phyloP scores from a whole-genome alignment of 2,113 vertebrate species.

The Phyllostomus discolor region DNA sequence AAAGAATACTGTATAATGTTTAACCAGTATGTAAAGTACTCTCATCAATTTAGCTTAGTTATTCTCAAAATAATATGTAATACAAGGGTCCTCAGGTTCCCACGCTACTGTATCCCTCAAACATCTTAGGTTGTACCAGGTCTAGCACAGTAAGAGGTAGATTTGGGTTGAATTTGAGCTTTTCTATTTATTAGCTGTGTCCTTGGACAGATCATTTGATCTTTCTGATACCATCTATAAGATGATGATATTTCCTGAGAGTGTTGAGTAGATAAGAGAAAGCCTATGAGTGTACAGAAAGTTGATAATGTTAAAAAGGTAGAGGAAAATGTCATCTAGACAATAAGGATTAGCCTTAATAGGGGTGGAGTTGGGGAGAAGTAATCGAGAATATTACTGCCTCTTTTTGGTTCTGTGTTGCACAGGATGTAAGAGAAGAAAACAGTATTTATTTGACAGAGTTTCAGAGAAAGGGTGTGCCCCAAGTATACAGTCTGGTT shows the following conservation, averaged over 20 bases:
- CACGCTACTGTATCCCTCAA: not conserved
- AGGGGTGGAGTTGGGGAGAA: not conserved
- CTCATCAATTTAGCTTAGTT: not conserved
- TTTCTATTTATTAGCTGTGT: not conserved
- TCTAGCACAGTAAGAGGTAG: not conserved
- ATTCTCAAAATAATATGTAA: not conserved
- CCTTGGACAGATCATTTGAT: not conserved
- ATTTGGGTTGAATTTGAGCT: not conserved
- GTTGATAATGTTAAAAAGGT: not conserved
- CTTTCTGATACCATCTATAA: not conserved
- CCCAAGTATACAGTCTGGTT: not conserved
- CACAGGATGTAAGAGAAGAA: not conserved
- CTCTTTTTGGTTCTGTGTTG: not conserved
- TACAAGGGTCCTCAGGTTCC: not conserved
- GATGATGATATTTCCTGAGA: not conserved
- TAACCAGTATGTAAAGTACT: not conserved
- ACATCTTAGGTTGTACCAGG: not conserved
- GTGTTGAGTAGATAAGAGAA: not conserved
- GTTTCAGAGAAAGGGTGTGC: not conserved
- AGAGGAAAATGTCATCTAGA: not conserved
- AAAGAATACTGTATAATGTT: not conserved
- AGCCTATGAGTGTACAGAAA: not conserved
- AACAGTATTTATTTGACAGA: not conserved
- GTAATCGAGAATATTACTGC: not conserved
- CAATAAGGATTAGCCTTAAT: not conserved